phyloP scores from a whole-genome alignment of 2,888 invertebrate species.

The Diabrotica balteata region DNA sequence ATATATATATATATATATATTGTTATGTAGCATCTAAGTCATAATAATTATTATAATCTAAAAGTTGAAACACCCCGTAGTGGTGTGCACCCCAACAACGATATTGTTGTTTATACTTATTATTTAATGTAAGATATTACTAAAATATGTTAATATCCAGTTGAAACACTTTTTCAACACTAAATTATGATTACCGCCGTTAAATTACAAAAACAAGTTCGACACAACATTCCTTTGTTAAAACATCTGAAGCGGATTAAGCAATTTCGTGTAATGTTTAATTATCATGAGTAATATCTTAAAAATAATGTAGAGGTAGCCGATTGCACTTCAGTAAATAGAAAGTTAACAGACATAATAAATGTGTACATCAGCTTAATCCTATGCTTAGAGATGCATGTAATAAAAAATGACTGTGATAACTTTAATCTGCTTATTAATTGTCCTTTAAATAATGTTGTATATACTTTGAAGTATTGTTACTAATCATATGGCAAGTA shows the following conservation, averaged over 20 bases:
- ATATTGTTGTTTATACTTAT: too few relatives aligned
- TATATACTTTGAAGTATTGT: too few relatives aligned
- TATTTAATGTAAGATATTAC: background rate
- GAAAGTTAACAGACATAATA: slow-evolving; percentile 4
- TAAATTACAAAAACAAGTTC: background rate
- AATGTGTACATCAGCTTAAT: background rate
- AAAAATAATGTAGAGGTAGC: background rate
- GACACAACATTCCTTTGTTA: background rate
- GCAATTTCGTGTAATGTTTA: slow-evolving; percentile 11
- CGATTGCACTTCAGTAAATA: background rate
- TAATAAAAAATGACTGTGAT: slow-evolving; percentile 1
- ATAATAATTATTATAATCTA: too few relatives aligned
- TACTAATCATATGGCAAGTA: too few relatives aligned
- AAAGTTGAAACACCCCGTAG: too few relatives aligned
- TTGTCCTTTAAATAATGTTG: background rate
- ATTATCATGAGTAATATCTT: slow-evolving; percentile 13
- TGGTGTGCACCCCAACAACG: too few relatives aligned
- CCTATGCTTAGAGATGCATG: background rate
- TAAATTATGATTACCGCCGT: too few relatives aligned
- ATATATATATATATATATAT: too few relatives aligned
- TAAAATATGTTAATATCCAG: background rate
- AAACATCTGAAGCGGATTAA: slow-evolving; percentile 4
- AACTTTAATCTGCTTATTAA: background rate
- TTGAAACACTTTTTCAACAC: too few relatives aligned
- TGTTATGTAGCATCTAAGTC: too few relatives aligned